These are phyloP conservation scores for Diglossa brunneiventris DNA, from an alignment of 2,113 vertebrate species.

Conservation along the genomic window DNA sequence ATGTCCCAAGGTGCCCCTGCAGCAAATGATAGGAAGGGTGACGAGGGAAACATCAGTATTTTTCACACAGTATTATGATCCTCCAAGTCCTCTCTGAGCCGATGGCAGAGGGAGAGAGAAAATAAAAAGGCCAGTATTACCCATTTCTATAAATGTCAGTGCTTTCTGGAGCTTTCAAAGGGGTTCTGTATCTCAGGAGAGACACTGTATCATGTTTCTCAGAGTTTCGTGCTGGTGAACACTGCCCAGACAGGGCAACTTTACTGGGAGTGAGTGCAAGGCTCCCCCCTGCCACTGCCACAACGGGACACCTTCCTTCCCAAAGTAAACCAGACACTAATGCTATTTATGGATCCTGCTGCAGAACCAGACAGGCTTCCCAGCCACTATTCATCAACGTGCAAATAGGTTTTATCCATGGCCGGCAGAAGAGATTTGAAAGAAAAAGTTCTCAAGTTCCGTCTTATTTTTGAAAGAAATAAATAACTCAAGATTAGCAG, in stretches of 20 bases:
- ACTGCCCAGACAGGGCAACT: neutral
- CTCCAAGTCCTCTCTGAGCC: neutral
- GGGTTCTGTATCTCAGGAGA: neutral
- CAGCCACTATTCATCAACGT: slow-evolving; percentile 18
- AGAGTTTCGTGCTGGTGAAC: neutral
- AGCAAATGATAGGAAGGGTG: neutral
- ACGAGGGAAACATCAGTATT: neutral
- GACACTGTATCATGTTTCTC: neutral
- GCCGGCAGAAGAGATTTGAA: neutral
- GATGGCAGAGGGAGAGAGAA: neutral
- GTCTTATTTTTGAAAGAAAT: neutral
- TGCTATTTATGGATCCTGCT: slow-evolving; percentile 31
- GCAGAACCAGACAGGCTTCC: slow-evolving; percentile 22
- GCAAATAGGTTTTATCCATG: neutral
- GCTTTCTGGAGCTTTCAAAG: neutral
- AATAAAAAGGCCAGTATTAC: neutral
- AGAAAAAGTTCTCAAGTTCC: neutral
- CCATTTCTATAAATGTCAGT: neutral
- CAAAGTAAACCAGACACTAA: slow-evolving; percentile 21
- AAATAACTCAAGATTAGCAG: rapidly evolving
- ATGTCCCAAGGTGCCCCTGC: neutral
- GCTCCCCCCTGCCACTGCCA: neutral
- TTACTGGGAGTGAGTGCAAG: neutral
- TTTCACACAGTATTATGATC: neutral
- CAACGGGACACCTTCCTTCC: slow-evolving; percentile 22